Base-by-base conservation (phyloP, 1,140 invertebrate species). In the Eciton burchellii region DNA sequence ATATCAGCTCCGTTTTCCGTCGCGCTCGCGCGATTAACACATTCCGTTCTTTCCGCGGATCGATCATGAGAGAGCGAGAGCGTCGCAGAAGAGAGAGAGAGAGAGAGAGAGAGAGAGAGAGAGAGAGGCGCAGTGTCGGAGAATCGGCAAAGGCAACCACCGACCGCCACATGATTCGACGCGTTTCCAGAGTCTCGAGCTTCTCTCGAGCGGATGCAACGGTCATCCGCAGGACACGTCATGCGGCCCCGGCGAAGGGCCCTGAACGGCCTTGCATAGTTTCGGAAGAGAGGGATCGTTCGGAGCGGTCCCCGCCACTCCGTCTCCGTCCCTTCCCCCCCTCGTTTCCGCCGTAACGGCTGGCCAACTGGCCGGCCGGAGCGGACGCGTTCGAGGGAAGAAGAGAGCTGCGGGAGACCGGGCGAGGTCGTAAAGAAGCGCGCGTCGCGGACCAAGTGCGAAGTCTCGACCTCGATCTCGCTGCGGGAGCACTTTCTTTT, bases 401-500 rank as follows among this genome's bases (percentile, higher is more conserved):
- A 16, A 57, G 24, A 59, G 68, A 79, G 66, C 52, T 21, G 54
- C 47, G 60, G 43, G 79, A 35, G 19, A 26, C 41, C 73, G 19
- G 9, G 43, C 43, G 71, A 82, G 83, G 62, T 87, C 76, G 85
- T 89, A 74, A 89, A 89, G 83, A 85, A 87, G 74, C 26, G 72
- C 84, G 87, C 83, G 84, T 71, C 57, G 45, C 49, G 43, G 43
- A 76, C 35, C 43, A 49, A 29, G 74, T 59, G 59, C 81, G 0
- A 79, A 85, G 85, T 84, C 83, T 84, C 88, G 89, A 90, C 89
- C 89, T 89, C 87, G 89, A 90, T 90, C 82, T 85, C 84, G 82
- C 81, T 29, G 76, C 73, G 62, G 88, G 83, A 81, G 71, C 84
- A 89, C 88, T 89, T 90, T 90, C 88, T 89, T 89, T 86, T 72